phyloP scores from a whole-genome alignment of 23 tunicate species.

The Diplosoma virens region DNA sequence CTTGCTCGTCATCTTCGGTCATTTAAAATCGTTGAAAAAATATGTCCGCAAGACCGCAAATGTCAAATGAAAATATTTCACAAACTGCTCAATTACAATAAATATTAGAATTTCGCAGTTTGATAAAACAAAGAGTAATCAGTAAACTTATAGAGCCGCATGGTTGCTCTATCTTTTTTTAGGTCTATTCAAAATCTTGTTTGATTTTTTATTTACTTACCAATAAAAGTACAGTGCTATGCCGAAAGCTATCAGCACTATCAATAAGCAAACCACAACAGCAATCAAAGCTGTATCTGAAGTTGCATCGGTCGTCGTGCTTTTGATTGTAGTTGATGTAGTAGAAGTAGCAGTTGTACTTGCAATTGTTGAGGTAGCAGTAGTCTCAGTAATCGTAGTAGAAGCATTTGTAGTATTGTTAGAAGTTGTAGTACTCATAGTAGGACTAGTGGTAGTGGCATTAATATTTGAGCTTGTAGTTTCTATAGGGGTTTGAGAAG shows the following conservation, averaged over 20 bases:
- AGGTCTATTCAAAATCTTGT: too few relatives aligned
- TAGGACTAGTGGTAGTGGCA: background rate
- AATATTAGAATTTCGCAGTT: too few relatives aligned
- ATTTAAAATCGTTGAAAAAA: too few relatives aligned
- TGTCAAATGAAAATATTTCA: too few relatives aligned
- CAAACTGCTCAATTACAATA: too few relatives aligned
- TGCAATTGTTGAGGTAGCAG: background rate
- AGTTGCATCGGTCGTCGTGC: background rate
- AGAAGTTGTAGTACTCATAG: background rate
- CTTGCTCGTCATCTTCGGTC: too few relatives aligned
- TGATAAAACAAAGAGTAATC: too few relatives aligned
- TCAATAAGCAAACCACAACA: conserved; percentile 13
- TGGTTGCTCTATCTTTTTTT: too few relatives aligned
- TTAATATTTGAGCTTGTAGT: too few relatives aligned
- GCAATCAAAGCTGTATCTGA: conserved; percentile 4
- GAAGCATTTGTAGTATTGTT: background rate
- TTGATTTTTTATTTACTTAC: conserved; percentile 20
- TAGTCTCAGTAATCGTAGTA: background rate
- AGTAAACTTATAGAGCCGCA: too few relatives aligned
- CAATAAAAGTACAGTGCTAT: conserved; percentile 49
- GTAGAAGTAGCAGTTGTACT: background rate
- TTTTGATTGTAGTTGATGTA: background rate
- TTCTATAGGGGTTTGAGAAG: too few relatives aligned
- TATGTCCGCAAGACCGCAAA: too few relatives aligned
- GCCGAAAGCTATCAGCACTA: conserved; percentile 40